A percentile compares a stretch with the other conserved stretches of the same genome.
These are phyloP conservation scores for Labeo rohita DNA, from an alignment of 2,113 vertebrate species.

Conservation along the genomic window DNA sequence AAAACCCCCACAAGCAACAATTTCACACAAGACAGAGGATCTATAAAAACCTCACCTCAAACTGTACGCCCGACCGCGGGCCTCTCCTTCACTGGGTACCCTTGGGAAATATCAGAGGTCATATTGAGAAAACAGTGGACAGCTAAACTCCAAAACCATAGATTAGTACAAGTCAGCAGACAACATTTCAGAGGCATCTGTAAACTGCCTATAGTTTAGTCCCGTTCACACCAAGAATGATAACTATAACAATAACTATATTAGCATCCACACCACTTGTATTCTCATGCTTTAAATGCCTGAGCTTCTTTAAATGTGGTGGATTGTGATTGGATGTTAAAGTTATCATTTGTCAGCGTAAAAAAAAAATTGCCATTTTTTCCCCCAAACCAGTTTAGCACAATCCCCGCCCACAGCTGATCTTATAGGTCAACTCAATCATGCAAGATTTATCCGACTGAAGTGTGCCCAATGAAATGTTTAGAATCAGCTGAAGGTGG, in stretches of 20 bases:
- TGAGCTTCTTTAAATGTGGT: not conserved
- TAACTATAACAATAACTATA: not conserved
- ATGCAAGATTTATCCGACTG: too few species aligned
- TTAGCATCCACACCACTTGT: not conserved
- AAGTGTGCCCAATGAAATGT: too few species aligned
- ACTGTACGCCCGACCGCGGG: slow-evolving; percentile 53
- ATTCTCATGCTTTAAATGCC: not conserved
- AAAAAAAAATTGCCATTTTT: too few species aligned
- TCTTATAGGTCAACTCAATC: too few species aligned
- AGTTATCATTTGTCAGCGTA: not conserved
- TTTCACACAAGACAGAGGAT: slow-evolving; percentile 12
- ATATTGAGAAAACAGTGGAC: slow-evolving; percentile 35
- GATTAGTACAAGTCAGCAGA: not conserved
- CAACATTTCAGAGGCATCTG: not conserved
- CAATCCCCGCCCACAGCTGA: not conserved
- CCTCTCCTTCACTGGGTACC: slow-evolving; percentile 57
- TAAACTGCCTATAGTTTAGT: not conserved
- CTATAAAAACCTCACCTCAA: slow-evolving; percentile 53
- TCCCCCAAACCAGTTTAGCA: not conserved
- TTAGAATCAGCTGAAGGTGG: too few species aligned
- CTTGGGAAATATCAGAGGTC: slow-evolving; percentile 54
- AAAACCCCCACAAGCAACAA: not conserved
- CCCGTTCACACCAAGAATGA: not conserved
- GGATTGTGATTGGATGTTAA: not conserved
- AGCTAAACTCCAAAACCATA: slow-evolving; percentile 27